phyloP scores from a whole-genome alignment of 2,113 vertebrate genomes.

The Notothenia coriiceps region DNA sequence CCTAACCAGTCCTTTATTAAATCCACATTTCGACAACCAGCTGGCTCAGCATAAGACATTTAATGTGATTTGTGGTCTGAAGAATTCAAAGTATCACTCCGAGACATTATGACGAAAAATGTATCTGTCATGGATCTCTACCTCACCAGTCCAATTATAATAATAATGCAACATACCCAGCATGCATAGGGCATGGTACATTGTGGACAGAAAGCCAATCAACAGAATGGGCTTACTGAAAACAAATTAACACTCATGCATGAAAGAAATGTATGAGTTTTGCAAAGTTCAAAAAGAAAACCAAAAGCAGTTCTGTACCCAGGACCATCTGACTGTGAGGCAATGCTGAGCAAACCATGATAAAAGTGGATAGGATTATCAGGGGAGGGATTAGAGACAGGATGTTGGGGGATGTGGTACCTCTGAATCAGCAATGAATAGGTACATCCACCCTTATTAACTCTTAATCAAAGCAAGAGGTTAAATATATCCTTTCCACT shows the following conservation, averaged over 20 bases:
- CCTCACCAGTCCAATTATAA: no score
- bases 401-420: slow-evolving; percentile 12
- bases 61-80: background rate
- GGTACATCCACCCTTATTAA: slow-evolving; percentile 10
- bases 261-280: background rate
- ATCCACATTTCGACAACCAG: background rate
- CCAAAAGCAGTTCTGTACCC: background rate
- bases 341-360: slow-evolving; percentile 12
- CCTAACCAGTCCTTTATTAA: background rate
- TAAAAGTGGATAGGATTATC: slow-evolving; percentile 36
- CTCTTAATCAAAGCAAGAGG: background rate
- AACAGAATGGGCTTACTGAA: background rate
- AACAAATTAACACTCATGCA: background rate
- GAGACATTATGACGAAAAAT: background rate
- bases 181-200: background rate
- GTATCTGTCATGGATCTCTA: background rate
- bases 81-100: background rate
- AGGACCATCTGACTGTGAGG: background rate
- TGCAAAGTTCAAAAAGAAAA: background rate
- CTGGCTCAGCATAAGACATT: background rate
- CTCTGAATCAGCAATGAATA: slow-evolving; percentile 27
- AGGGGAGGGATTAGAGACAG: slow-evolving; percentile 17
- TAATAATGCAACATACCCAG: background rate
- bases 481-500: background rate
- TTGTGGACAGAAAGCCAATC: background rate